Percentiles rank a stretch among this genome's conserved stretches.
Conservation (phyloP, 2,888 invertebrate species). For the Leucoma salicis region DNA sequence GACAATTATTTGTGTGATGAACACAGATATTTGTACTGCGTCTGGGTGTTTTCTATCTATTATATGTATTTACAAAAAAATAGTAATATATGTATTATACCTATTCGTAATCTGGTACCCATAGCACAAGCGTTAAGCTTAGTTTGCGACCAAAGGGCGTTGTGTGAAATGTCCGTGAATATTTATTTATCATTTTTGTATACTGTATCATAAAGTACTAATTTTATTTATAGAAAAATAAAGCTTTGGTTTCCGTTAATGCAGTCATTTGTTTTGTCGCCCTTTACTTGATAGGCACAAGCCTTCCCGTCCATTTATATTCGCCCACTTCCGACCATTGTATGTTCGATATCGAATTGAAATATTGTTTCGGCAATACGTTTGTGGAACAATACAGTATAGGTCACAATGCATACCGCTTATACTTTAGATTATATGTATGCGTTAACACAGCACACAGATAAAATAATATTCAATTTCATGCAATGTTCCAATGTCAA, state of each 20-base stretch:
- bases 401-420: slow-evolving; percentile 36
- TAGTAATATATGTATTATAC: no score
- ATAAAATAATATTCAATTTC: slow-evolving; percentile 49
- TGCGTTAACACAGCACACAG: slow-evolving; percentile 22
- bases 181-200: no score
- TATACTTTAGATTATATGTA: slow-evolving; percentile 32
- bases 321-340: slow-evolving; percentile 76
- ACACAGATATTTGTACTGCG: no score
- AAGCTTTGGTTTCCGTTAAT: slow-evolving; percentile 37
- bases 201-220: slow-evolving; percentile 12
- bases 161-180: no score
- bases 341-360: slow-evolving; percentile 76
- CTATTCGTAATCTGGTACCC: no score
- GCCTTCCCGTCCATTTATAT: slow-evolving; percentile 78
- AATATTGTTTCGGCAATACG: slow-evolving; percentile 75
- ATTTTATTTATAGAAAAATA: slow-evolving; percentile 22
- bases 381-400: slow-evolving; percentile 54
- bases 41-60: no score
- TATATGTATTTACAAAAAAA: no score
- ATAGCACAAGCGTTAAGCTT: no score
- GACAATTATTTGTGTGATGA: no score
- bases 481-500: slow-evolving; percentile 42
- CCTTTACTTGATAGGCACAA: slow-evolving; percentile 68
- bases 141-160: no score
- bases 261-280: slow-evolving; percentile 50